Conservation (phyloP, 1,140 invertebrate genomes). For the Trichonephila clavata region DNA sequence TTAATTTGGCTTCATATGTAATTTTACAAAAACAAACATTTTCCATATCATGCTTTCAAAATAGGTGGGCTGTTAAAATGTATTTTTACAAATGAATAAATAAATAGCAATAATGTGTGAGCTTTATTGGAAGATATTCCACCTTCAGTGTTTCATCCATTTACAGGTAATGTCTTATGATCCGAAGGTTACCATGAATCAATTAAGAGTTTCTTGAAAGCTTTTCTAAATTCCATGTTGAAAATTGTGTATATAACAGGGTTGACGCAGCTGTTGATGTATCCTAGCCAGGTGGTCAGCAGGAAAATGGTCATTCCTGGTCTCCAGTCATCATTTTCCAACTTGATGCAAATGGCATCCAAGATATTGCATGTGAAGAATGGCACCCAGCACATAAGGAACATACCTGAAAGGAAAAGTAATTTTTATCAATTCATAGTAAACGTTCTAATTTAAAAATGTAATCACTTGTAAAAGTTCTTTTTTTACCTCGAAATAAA, state of each 20-base stretch:
- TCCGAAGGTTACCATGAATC: constrained; percentile 77
- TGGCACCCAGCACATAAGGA: constrained; percentile 98
- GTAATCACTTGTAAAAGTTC: too few species aligned
- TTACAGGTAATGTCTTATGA: neutral
- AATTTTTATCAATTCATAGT: neutral
- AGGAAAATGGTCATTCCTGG: constrained; percentile 95
- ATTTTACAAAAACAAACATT: neutral
- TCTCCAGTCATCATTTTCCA: constrained; percentile 86
- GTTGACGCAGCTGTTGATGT: constrained; percentile 98
- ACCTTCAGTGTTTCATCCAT: neutral
- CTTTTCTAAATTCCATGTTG: constrained; percentile 99
- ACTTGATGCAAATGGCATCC: constrained; percentile 95
- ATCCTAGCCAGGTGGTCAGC: constrained; percentile 98
- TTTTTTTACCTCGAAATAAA: too few species aligned
- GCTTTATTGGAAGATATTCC: neutral
- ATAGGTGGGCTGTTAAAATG: constrained; percentile 19
- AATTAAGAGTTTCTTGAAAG: constrained; percentile 95
- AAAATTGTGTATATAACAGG: constrained; percentile 99
- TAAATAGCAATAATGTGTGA: neutral
- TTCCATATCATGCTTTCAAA: neutral
- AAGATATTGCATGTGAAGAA: constrained; percentile 98
- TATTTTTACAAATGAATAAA: neutral
- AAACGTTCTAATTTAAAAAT: too few species aligned
- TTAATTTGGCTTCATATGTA: neutral
- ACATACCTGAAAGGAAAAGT: constrained; percentile 86